Evolutionary conservation across 1,140 invertebrate species (phyloP).

Genomic region (Fopius arisanus): DNA sequence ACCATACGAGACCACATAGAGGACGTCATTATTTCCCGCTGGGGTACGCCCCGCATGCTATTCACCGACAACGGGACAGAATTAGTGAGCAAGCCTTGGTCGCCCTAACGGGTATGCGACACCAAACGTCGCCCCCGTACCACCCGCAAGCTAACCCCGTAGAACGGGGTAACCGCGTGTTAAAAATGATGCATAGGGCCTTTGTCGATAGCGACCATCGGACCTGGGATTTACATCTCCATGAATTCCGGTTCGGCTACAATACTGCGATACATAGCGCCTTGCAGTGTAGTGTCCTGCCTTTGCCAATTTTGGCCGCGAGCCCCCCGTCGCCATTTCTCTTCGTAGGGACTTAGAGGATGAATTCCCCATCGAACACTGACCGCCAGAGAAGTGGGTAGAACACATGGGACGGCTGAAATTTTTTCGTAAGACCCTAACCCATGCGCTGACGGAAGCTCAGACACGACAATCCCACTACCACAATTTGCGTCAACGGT

Average conservation of each 20-base stretch:
- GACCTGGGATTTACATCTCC: conserved; percentile 49
- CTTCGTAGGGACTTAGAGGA: not conserved
- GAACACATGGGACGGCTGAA: not conserved
- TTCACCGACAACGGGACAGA: no score
- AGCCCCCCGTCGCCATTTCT: not conserved
- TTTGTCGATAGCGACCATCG: conserved; percentile 52
- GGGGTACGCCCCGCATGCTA: no score
- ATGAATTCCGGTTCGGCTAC: conserved; percentile 50
- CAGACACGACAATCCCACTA: not conserved
- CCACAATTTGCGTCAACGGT: not conserved
- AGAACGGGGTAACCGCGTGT: conserved; percentile 54
- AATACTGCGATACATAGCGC: conserved; percentile 48
- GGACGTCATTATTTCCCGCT: no score
- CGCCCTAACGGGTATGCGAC: no score
- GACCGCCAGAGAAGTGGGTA: not conserved
- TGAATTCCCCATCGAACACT: not conserved
- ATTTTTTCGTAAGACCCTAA: no score
- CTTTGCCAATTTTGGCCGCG: conserved; percentile 48
- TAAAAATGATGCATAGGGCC: conserved; percentile 50
- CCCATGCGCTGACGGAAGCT: not conserved
- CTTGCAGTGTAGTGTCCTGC: conserved; percentile 52
- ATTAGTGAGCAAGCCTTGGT: no score
- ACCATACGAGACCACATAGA: no score
- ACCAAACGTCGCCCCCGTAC: conserved; percentile 50
- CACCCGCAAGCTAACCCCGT: conserved; percentile 57